Evolutionary conservation across 2,797 vertebrate species (phyloP).

Genomic region (Arremon brunneinucha): DNA sequence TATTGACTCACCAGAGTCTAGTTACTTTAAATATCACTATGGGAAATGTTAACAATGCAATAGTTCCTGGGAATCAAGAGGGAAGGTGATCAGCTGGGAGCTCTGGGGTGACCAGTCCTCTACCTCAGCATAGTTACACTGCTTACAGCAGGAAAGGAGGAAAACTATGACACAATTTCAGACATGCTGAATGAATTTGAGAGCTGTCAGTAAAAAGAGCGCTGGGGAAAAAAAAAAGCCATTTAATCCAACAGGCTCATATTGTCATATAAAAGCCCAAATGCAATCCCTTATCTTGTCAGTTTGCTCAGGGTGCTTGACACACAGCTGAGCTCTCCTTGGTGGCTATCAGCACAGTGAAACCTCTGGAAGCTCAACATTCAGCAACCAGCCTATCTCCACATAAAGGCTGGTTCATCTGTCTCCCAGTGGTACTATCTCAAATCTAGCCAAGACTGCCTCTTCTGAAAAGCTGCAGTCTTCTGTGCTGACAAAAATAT

Average conservation of each 20-base stretch:
- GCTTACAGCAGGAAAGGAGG: not conserved
- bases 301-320: not conserved
- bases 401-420: not conserved
- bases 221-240: accelerated
- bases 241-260: not conserved
- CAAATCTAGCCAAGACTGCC: not conserved
- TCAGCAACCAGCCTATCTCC: not conserved
- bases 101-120: not conserved
- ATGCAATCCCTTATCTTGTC: not conserved
- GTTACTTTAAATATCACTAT: not conserved
- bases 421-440: not conserved
- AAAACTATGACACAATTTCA: not conserved
- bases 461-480: not conserved
- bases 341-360: not conserved
- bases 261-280: not conserved
- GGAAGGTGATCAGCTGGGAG: not conserved
- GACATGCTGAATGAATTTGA: not conserved
- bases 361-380: not conserved
- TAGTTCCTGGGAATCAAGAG: not conserved
- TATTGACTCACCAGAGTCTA: not conserved
- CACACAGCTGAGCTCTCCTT: not conserved
- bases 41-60: not conserved
- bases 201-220: not conserved
- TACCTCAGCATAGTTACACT: not conserved
- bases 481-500: not conserved